Evolutionary conservation across 2,797 vertebrate species (phyloP).

Genomic region (Phataginus tricuspis): DNA sequence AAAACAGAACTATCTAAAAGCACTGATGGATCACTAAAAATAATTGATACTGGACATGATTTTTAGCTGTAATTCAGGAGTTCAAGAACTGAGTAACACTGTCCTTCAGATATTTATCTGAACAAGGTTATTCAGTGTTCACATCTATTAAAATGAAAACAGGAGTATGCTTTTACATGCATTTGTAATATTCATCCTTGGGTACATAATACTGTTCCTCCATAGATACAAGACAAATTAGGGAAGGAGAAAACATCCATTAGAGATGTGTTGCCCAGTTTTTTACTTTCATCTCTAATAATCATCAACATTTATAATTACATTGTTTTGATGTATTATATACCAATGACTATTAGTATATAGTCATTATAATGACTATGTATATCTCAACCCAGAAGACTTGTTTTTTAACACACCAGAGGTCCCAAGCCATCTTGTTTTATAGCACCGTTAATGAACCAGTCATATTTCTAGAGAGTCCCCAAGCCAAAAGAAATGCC

Average conservation of each 20-base stretch:
- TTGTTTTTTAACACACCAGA: background rate
- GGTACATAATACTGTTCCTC: background rate
- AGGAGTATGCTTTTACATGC: background rate
- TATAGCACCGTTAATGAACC: background rate
- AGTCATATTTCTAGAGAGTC: background rate
- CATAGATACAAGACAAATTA: background rate
- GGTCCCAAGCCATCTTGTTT: background rate
- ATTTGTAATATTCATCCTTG: background rate
- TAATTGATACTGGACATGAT: background rate
- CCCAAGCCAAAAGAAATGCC: background rate
- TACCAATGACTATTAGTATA: background rate
- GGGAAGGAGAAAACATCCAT: background rate
- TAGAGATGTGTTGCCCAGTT: background rate
- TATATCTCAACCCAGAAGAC: constrained; percentile 8
- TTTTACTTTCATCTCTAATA: background rate
- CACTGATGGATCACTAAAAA: background rate
- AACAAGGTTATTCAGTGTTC: background rate
- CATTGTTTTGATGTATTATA: background rate
- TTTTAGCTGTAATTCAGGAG: background rate
- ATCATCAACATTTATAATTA: background rate
- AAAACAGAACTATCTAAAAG: background rate
- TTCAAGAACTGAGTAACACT: background rate
- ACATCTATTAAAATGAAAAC: background rate
- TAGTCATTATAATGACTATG: background rate
- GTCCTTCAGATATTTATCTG: background rate